Conservation (phyloP, 2,113 vertebrate genomes). For the Gorsachius goisagi region DNA sequence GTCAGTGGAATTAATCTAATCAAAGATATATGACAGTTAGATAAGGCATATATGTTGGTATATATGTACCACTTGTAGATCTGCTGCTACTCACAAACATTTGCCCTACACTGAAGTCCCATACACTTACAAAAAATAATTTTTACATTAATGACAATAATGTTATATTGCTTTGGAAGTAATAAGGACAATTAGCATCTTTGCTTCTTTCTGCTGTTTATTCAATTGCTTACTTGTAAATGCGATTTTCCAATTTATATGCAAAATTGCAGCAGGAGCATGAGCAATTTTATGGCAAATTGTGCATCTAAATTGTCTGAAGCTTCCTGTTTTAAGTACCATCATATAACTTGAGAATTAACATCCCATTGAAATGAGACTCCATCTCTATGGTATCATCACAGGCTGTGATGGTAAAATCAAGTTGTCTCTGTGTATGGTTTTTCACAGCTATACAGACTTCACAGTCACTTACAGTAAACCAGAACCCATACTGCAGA, state of each 20-base stretch:
- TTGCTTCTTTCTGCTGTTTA: conserved; percentile 1
- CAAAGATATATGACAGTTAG: not conserved
- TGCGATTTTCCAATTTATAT: not conserved
- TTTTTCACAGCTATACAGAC: not conserved
- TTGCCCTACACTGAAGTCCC: not conserved
- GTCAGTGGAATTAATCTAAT: not conserved
- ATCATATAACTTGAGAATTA: not conserved
- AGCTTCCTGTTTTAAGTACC: not conserved
- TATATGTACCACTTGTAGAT: not conserved
- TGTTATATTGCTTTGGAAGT: not conserved
- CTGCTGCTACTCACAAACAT: not conserved
- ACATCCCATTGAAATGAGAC: not conserved
- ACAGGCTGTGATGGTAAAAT: not conserved
- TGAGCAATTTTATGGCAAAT: conserved; percentile 10
- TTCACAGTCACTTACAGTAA: not conserved
- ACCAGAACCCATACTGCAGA: not conserved
- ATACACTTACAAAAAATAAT: not conserved
- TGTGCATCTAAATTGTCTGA: not conserved
- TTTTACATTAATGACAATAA: not conserved
- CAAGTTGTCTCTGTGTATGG: not conserved
- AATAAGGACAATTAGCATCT: not conserved
- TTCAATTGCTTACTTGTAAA: conserved; percentile 14
- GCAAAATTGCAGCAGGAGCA: conserved; percentile 8
- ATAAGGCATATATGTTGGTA: not conserved
- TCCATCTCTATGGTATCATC: not conserved